Base-by-base conservation (phyloP, 1,140 invertebrate genomes). In the Neodiprion pinetum region DNA sequence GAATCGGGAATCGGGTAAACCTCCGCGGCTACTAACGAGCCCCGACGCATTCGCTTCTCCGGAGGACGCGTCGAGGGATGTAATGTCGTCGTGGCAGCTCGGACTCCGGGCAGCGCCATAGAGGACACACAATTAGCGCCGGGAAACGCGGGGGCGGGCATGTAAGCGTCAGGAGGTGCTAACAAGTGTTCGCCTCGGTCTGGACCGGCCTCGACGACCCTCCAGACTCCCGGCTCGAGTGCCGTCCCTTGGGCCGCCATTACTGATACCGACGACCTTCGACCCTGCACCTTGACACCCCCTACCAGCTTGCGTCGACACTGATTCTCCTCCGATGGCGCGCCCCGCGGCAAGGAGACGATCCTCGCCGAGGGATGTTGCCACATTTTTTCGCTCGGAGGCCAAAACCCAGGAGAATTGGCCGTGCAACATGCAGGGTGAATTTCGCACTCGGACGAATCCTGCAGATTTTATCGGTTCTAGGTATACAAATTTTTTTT, bases 171-270 rank as follows among this genome's bases (percentile, higher is more conserved):
- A 80, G 82, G 80, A 80, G 79, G 79, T 80, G 81, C 81, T 87
- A 87, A 87, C 84, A 83, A 87, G 84, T 84, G 81, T 84, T 73
- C 50, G 72, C 53, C 49, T 68, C 70, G 61, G 77, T 14, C 76
- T 77, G 75, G 14, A 74, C 74, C 53, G 67, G 69, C 71, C 70
- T 70, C 67, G 17, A 0, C 77, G 74, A 77, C 78, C 77, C 77
- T 80, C 77, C 75, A 74, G 79, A 77, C 79, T 80, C 77, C 75
- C 72, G 79, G 75, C 79, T 74, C 75, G 71, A 72, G 68, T 73
- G 70, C 69, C 72, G 70, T 79, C 80, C 84, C 85, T 83, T 71
- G 84, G 85, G 84, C 80, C 82, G 82, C 83, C 84, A 85, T 86
- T 86, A 86, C 77, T 78, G 76, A 71, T 77, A 76, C 77, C 78